Base-by-base conservation (phyloP, 2,888 invertebrate species). In the Apocheima hispidaria region DNA sequence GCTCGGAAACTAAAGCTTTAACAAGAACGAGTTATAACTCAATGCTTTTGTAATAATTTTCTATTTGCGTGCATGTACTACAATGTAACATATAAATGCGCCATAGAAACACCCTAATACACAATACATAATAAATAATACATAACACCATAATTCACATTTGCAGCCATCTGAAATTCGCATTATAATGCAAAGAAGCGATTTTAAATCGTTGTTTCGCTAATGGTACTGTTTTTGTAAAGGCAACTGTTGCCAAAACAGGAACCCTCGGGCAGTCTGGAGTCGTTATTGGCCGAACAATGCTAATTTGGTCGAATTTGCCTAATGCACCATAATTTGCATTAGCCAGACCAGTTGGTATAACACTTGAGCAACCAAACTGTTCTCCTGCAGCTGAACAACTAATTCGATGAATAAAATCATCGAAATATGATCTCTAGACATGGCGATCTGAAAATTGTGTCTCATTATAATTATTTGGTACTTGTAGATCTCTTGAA, bases 241-340 rank as follows among this genome's bases (percentile, higher is more conserved):
- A n/a, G 41, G 46, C 50, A 60, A 65, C 74, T 69, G 79, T 73
- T 74, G 70, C 73, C 72, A 68, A 64, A 57, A 60, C 59, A 43
- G 48, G 50, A 46, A 70, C 75, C 67, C 75, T 66, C 71, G 60
- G 56, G 78, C 72, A 44, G 72, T 76, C 74, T 77, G 75, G 75
- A 76, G 76, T 77, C 75, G 73, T 79, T 80, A 82, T 85, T 82
- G 79, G 75, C 77, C 78, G 73, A 75, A 77, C 77, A 73, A 71
- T 77, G 77, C 82, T 86, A 87, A 86, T 87, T 86, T 84, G 53
- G 68, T 70, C 77, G 76, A 87, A 88, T 88, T 86, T 82, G 80
- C 81, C 84, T 87, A 86, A 86, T 86, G 81, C 77, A 70, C 74
- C 65, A 71, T 82, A 83, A 84, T 86, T 86, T 87, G 74, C 75